Base-by-base conservation (phyloP, 2,113 vertebrate genomes). In the Erythrolamprus reginae region DNA sequence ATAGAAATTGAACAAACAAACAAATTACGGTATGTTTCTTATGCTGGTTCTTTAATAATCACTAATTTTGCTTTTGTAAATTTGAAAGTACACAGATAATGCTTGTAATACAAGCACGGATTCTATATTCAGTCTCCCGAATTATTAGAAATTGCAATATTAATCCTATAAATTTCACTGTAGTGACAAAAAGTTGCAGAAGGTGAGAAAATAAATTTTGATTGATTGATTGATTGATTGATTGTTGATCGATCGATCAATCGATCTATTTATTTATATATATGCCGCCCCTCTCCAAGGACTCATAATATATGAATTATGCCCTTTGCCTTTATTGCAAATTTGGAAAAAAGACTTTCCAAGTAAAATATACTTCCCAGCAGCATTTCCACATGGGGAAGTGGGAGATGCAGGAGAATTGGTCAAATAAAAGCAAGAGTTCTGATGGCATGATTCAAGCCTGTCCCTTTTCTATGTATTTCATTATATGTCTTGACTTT, bases 11-110 rank as follows among this genome's bases (percentile, higher is more conserved):
- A n/a, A n/a, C n/a, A n/a, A n/a, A n/a, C n/a, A n/a, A n/a, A n/a
- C n/a, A n/a, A n/a, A n/a, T n/a, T n/a, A n/a, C n/a, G n/a, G n/a
- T n/a, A 7, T 24, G 4, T 12, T 28, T 77, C 7, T 56, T 23
- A 1, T 86, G 38, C 42, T 47, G 89, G 21, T 77, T 8, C 92
- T 85, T 58, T 70, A 6, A 61, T 51, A 13, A 24, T 9, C 89
- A 82, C 47, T 24, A 26, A 2, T 77, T 61, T 93, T 65, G 83
- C 86, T 95, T 95, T 26, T 33, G 61, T 90, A 83, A 6, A 9
- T 77, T 0, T 89, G 88, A 89, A 83, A 89, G 89, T 4, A 82
- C 15, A 3, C 5, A 55, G 13, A 28, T 77, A 88, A 24, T 24
- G 3, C 90, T 86, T 51, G 19, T 52, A 91, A 51, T n/a, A 13